Conservation (phyloP, 2,797 vertebrate species). For the Amblyraja radiata region DNA sequence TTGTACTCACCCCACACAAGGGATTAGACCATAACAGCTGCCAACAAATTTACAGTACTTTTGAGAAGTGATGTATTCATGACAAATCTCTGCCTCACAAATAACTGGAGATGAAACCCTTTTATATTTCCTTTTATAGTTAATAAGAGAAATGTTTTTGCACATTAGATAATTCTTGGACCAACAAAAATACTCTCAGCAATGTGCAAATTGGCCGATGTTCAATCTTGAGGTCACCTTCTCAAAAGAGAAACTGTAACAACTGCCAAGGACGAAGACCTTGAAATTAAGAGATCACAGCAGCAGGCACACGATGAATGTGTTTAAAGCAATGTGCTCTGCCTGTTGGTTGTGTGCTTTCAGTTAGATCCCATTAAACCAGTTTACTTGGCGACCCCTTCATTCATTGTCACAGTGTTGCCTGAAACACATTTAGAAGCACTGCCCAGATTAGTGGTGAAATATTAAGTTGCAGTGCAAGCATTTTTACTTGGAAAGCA, state of each 20-base stretch:
- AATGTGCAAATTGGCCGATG: background rate
- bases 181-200: constrained; percentile 12
- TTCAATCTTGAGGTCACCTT: constrained; percentile 26
- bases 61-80: background rate
- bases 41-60: background rate
- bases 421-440: background rate
- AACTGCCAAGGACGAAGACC: background rate
- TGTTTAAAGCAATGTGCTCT: background rate
- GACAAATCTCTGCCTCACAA: background rate
- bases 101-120: background rate
- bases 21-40: background rate
- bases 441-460: background rate
- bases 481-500: background rate
- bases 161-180: constrained; percentile 3
- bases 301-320: background rate
- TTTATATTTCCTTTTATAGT: background rate
- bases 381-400: background rate
- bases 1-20: background rate
- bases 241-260: constrained; percentile 1
- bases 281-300: constrained; percentile 30
- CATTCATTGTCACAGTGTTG: background rate
- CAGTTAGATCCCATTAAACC: background rate
- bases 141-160: background rate
- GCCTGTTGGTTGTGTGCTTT: background rate
- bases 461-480: background rate